A percentile compares a stretch with the other conserved stretches of the same genome.
These are phyloP conservation scores for Ptiloglossa arizonensis DNA, from an alignment of 1,140 invertebrate species.

Conservation along the genomic window DNA sequence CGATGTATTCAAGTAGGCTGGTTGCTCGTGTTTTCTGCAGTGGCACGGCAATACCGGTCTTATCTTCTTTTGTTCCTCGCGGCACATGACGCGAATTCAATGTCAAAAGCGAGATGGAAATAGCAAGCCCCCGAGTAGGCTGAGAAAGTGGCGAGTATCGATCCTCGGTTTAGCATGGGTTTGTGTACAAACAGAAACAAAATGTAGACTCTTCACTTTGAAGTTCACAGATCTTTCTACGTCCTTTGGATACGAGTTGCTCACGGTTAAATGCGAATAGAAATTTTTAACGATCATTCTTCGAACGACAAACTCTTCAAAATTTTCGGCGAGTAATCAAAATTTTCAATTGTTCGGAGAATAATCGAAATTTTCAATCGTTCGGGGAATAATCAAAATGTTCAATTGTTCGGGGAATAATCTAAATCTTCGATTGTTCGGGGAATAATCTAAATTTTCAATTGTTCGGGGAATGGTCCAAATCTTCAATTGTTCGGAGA, in stretches of 20 bases:
- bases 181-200: conserved; percentile 20
- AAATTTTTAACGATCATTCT: not conserved
- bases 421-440: too few relatives aligned
- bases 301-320: too few relatives aligned
- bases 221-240: too few relatives aligned
- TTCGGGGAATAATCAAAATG: too few relatives aligned
- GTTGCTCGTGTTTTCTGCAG: not conserved
- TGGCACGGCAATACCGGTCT: not conserved
- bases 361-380: not conserved
- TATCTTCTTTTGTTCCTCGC: conserved; percentile 48
- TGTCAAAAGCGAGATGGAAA: conserved; percentile 62
- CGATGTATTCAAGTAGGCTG: not conserved
- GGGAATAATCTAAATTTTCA: too few relatives aligned
- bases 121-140: conserved; percentile 24
- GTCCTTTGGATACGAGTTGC: too few relatives aligned
- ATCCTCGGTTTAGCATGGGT: conserved; percentile 33
- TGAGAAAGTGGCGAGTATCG: conserved; percentile 58
- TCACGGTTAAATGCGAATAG: not conserved
- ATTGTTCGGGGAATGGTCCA: too few relatives aligned
- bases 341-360: not conserved
- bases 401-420: too few relatives aligned
- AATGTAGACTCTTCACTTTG: not conserved
- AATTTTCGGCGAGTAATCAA: not conserved
- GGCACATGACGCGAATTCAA: conserved; percentile 52
- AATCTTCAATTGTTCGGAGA: too few relatives aligned